phyloP scores from a whole-genome alignment of 2,113 vertebrate species.

The Lampris incognitus region DNA sequence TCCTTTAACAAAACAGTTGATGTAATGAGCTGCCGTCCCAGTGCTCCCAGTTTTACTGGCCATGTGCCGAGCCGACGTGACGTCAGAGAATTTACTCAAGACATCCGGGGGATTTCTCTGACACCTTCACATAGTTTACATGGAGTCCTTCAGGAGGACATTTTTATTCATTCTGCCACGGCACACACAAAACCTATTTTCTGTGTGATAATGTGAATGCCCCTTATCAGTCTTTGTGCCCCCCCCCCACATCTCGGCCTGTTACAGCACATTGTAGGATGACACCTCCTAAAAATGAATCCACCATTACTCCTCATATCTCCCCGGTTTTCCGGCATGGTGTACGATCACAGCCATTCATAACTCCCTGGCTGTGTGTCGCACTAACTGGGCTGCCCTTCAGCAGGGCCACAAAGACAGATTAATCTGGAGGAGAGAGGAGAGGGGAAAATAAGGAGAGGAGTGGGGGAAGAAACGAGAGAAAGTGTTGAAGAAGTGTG shows the following conservation, averaged over 20 bases:
- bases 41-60: too few relatives aligned
- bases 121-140: too few relatives aligned
- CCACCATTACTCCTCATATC: constrained; percentile 27
- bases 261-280: neutral
- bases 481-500: constrained; percentile 16
- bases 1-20: too few relatives aligned
- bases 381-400: constrained; percentile 50
- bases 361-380: constrained; percentile 40
- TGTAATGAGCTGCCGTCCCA: too few relatives aligned
- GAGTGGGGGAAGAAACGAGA: neutral
- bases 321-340: constrained; percentile 23
- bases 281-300: constrained; percentile 33
- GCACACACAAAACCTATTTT: too few relatives aligned
- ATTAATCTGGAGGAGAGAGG: constrained; percentile 44
- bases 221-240: constrained; percentile 18
- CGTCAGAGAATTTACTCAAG: too few relatives aligned
- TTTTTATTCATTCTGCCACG: too few relatives aligned
- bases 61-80: too few relatives aligned
- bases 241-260: neutral
- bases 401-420: constrained; percentile 29
- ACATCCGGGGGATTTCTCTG: too few relatives aligned
- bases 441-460: constrained; percentile 4
- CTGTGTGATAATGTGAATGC: neutral
- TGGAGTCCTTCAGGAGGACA: too few relatives aligned
- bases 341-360: constrained; percentile 53